Conservation (phyloP, 1,140 invertebrate species). For the Aphelinus atriplicis region DNA sequence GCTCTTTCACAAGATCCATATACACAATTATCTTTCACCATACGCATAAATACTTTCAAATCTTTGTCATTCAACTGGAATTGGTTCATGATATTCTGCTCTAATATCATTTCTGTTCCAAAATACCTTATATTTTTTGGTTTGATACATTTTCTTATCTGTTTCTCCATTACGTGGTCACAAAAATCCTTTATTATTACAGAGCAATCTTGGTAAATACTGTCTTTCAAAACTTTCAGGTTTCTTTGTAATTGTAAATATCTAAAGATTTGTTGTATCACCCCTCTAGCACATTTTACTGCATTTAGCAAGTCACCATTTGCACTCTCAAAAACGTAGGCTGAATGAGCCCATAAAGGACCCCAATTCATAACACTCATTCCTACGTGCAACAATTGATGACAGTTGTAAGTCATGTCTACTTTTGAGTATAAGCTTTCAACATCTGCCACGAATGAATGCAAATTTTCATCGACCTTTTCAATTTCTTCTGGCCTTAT, state of each 20-base stretch:
- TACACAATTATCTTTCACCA: too few species aligned
- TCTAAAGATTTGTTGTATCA: slow-evolving; percentile 34
- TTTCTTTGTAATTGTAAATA: slow-evolving; percentile 1
- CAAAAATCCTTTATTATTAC: background rate
- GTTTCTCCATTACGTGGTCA: background rate
- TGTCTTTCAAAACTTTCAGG: background rate
- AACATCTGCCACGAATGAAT: slow-evolving; percentile 21
- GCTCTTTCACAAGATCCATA: too few species aligned
- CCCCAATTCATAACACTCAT: slow-evolving; percentile 35
- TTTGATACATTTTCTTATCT: background rate
- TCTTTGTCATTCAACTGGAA: too few species aligned
- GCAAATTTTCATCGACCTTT: background rate
- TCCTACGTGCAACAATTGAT: slow-evolving; percentile 34
- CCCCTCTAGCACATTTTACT: slow-evolving; percentile 32
- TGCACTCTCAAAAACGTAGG: slow-evolving; percentile 34
- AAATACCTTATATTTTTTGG: background rate
- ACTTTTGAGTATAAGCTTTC: slow-evolving; percentile 32
- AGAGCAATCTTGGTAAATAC: background rate
- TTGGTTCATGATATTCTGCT: too few species aligned
- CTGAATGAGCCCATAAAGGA: slow-evolving; percentile 31
- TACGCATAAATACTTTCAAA: too few species aligned
- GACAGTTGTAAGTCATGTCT: slow-evolving; percentile 33
- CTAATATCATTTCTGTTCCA: background rate
- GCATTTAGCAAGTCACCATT: slow-evolving; percentile 28
- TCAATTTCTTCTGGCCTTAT: background rate